Base-by-base conservation (phyloP, 1,140 invertebrate species). In the Bombus waltoni region DNA sequence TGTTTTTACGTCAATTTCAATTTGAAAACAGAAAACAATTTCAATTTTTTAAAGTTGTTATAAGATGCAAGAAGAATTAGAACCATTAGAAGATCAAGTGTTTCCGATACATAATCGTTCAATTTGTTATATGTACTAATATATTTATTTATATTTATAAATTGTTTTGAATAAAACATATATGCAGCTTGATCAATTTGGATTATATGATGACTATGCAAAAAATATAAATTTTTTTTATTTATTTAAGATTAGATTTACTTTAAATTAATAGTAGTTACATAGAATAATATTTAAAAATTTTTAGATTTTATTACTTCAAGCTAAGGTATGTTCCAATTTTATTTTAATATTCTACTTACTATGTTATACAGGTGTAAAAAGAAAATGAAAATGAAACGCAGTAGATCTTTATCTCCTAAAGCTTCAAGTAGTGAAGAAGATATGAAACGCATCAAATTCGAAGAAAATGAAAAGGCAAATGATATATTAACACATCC, bases 381-480 rank as follows among this genome's bases (percentile, higher is more conserved):
- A 38, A 88, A 57, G 25, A 89, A 90, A 66, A 86, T 90, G 81
- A 90, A 90, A 68, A 90, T 92, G 79, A 94, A 94, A 75, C 93
- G 94, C 22, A 92, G 90, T 28, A 94, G 93, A 75, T 93, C 94
- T 38, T 76, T 92, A 70, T 94, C 93, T 25, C 93, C 93, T 5
- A 91, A 93, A 72, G 91, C 92, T 57, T 93, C 89, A 4, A 89
- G 92, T 42, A 93, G 92, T 62, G 72, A 87, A 3, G 90, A 93
- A 10, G 90, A 93, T 62, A 81, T 84, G 38, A 94, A 94, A 86
- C 88, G 91, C 22, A 79, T 88, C 22, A 94, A 90, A 85, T 73
- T 92, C 38, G 86, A 68, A 80, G 78, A 85, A 10, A 66, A 83
- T 62, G 28, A 77, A n/a, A 72, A 81, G 66, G 3, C n/a, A 81